These are phyloP conservation scores for Scaptomyza parva DNA, from an alignment of 2,888 invertebrate species.

Conservation along the genomic window DNA sequence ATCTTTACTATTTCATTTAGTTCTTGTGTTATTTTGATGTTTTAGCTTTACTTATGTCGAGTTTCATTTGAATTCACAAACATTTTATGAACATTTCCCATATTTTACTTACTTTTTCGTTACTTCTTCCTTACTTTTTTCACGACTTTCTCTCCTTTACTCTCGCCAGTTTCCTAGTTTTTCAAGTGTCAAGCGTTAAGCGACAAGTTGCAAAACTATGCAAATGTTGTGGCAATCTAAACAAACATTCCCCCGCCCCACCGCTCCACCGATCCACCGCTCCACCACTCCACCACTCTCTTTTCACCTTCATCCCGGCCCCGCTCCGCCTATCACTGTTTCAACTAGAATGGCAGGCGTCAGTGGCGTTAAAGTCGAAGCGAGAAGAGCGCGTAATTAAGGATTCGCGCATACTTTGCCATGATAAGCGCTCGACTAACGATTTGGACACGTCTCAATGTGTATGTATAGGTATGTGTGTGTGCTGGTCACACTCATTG, in stretches of 20 bases:
- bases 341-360: slow-evolving; percentile 2
- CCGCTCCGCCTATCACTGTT: too few species aligned
- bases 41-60: too few species aligned
- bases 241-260: slow-evolving; percentile 23
- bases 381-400: slow-evolving; percentile 59
- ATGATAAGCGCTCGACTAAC: slow-evolving; percentile 53
- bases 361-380: slow-evolving; percentile 21
- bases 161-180: too few species aligned
- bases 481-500: slow-evolving; percentile 10
- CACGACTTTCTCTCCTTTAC: too few species aligned
- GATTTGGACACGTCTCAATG: slow-evolving; percentile 61
- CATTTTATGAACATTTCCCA: too few species aligned
- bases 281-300: not conserved
- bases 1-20: too few species aligned
- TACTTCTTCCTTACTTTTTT: too few species aligned
- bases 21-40: too few species aligned
- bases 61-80: too few species aligned
- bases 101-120: too few species aligned
- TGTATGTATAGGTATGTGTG: slow-evolving; percentile 27
- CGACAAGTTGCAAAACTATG: slow-evolving; percentile 50
- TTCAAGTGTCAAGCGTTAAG: too few species aligned
- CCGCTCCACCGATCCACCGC: not conserved
- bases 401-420: slow-evolving; percentile 54
- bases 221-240: slow-evolving; percentile 49
- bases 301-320: too few species aligned